phyloP scores from a whole-genome alignment of 2,888 invertebrate species.

The Apomyelois bistriatella region DNA sequence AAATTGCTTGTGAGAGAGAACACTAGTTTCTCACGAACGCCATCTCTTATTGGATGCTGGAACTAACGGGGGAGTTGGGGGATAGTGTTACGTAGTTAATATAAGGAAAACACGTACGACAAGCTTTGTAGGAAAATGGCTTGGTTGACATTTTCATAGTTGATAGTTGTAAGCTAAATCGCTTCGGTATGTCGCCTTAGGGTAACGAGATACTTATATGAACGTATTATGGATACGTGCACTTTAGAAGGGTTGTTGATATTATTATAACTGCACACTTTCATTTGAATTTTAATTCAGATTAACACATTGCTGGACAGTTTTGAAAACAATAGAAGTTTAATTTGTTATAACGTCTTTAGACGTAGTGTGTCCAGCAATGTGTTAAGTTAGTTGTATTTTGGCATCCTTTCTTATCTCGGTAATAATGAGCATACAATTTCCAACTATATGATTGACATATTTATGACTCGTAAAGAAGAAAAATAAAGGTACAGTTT shows the following conservation, averaged over 20 bases:
- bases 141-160: conserved; percentile 67
- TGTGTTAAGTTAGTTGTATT: too few species aligned
- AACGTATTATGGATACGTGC: conserved; percentile 7
- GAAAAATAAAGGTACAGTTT: too few species aligned
- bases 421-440: too few species aligned
- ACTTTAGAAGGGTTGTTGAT: neutral
- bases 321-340: too few species aligned
- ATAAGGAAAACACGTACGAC: conserved; percentile 75
- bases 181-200: conserved; percentile 38
- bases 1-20: conserved; percentile 77
- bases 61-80: conserved; percentile 58
- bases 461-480: too few species aligned
- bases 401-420: too few species aligned
- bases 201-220: conserved; percentile 14
- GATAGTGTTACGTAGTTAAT: conserved; percentile 74
- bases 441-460: too few species aligned
- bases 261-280: neutral
- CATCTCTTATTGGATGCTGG: conserved; percentile 75
- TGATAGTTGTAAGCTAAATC: conserved; percentile 53
- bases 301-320: neutral
- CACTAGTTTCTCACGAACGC: conserved; percentile 66
- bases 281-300: neutral
- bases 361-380: too few species aligned
- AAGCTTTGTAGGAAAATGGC: conserved; percentile 69
- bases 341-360: too few species aligned